Base-by-base conservation (phyloP, 2,113 vertebrate genomes). In the Alaudala cheleensis region DNA sequence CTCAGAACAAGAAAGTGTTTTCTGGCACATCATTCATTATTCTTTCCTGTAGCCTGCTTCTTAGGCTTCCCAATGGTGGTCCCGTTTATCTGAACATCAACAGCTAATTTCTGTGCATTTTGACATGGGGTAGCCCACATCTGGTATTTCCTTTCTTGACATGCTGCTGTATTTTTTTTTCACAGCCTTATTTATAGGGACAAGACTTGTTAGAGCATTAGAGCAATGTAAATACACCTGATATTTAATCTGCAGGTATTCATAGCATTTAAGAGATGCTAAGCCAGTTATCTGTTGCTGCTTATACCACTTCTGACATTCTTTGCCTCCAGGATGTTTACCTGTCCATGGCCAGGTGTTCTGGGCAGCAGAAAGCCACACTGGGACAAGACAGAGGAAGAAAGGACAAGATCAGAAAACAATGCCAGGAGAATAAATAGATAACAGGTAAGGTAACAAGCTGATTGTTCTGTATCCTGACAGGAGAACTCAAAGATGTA, bases 331-430 rank as follows among this genome's bases (percentile, higher is more conserved):
- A 31, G 58, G 77, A 62, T 86, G 53, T 95, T 97, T 96, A 97
- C 97, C 97, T 97, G 97, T 95, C 90, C 81, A 0, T 91, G 67
- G 79, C 82, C 90, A 90, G 96, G 45, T 76, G 92, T 91, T 95
- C 96, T 96, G 94, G 93, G 90, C 51, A 95, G 95, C 62, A 95
- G 83, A 89, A 96, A 91, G 82, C 96, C 94, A 89, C 67, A 90
- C 2, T 86, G 88, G 39, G 93, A 87, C 42, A 93, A 88, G 95
- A 94, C 93, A 92, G 86, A 91, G 76, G 81, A 94, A 91, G 85
- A 94, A 95, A 97, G 73, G 61, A 91, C 25, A 95, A 50, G 51
- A 81, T 96, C 40, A 95, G 93, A 77, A 89, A 81, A 88, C 24
- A 74, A 15, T 21, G 54, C 14, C 57, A 84, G 67, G 24, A 92